Evolutionary conservation across 2,797 vertebrate species (phyloP), one percentile per base, ranked within the genome.

Genomic region (Leucoraja ocellata): DNA sequence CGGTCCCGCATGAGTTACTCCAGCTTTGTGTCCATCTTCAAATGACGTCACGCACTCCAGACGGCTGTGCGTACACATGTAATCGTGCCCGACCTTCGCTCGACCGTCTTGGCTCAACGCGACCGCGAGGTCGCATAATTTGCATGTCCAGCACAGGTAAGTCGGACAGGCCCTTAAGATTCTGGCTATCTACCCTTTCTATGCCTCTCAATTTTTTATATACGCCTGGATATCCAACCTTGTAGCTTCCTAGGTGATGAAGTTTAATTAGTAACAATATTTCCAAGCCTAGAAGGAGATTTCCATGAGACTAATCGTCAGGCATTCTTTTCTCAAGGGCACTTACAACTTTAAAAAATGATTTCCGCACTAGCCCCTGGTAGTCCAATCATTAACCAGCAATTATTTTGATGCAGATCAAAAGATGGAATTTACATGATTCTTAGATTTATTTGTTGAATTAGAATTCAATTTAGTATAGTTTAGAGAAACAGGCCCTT

Each of bases 261-360:
- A 2, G n/a, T 68, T 68, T 68, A 88, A n/a, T 86, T n/a, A 63
- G 16, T 88, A 68, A 65, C 32, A 88, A 88, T 65, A n/a, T 68
- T 88, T 8, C 84, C 32, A 23, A 68, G 84, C 61, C 61, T 10
- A 9, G n/a, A 9, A 32, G 28, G 84, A 88, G n/a, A n/a, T 88
- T 7, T 88, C 28, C 21, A 11, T 36, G 6, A 68, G 61, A 88
- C 63, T 91, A 71, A 76, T 46, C 54, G 23, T 46, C 23, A 25
- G n/a, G 71, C 90, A 92, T 74, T 92, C 71, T 71, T 92, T n/a
- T 76, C 39, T 92, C 39, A 21, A 28, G 73, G 74, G 39, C 21
- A 18, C 71, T 54, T 74, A 39, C 28, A 58, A 91, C 23, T 92
- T 54, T 39, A 74, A 39, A 16, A 76, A 92, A 76, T 25, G 25